Base-by-base conservation (phyloP, 2,888 invertebrate species). In the Ganaspis brasiliensis region DNA sequence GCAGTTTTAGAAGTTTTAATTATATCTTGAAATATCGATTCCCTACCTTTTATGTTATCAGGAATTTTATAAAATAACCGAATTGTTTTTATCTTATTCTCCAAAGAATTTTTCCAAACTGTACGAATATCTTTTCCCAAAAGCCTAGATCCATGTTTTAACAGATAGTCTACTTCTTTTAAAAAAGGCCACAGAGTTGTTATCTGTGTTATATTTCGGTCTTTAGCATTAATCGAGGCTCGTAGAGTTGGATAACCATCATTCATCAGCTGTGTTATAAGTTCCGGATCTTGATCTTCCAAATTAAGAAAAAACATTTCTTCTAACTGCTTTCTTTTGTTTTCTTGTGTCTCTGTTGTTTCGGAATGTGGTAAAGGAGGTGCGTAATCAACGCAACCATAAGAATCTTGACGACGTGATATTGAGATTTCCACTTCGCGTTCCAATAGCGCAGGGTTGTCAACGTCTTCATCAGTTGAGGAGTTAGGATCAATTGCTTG, bases 371-470 rank as follows among this genome's bases (percentile, higher is more conserved):
- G 49, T 26, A 80, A 19, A 10, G 24, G 4, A 26, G 77, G 79
- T 10, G 72, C 67, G 52, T 77, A 81, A 14, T 77, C 73, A 4
- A 74, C 45, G 16, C 81, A 81, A 10, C 81, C 81, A 59, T 81
- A 78, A 40, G 79, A 74, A 72, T 79, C 79, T 31, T 57, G 31
- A 24, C 26, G n/a, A n/a, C 26, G 31, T 26, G 57, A 57, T n/a
- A 57, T 26, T 14, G 14, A 5, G 12, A 14, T 26, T 57, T 31
- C 57, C 26, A n/a, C 6, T 57, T 57, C 57, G 4, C 57, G 31
- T n/a, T 24, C 26, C 14, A 26, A 24, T 26, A n/a, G 8, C n/a
- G 14, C 57, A 26, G 14, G 3, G 26, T 14, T 26, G 31, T 31
- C 57, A 26, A 24, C n/a, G 12, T 57, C 57, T 57, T 26, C 26